A percentile compares a stretch with the other conserved stretches of the same genome.
These are phyloP conservation scores for Sycophila texana DNA, from an alignment of 2,888 invertebrate genomes.

Conservation along the genomic window DNA sequence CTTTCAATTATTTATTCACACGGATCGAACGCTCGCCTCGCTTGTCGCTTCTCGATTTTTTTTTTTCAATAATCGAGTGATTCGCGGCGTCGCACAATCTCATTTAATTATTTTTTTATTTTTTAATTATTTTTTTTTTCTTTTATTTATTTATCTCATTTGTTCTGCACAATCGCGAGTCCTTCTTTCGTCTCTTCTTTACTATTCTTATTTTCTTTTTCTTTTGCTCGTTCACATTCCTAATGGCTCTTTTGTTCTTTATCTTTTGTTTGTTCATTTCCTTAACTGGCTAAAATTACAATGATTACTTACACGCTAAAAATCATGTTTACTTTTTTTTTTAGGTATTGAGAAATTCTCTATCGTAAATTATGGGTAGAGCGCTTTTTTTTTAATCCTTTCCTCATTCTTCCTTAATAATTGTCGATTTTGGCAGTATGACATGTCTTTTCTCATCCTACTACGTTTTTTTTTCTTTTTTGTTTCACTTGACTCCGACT, in stretches of 20 bases:
- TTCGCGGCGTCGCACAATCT: slow-evolving; percentile 9
- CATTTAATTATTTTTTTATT: not conserved
- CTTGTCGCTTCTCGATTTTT: slow-evolving; percentile 21
- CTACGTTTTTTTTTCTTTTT: slow-evolving; percentile 18
- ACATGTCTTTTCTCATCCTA: slow-evolving; percentile 56
- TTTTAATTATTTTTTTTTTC: slow-evolving; percentile 1
- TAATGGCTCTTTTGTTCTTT: slow-evolving; percentile 59
- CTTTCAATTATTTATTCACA: slow-evolving; percentile 68
- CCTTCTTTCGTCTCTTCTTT: slow-evolving; percentile 13
- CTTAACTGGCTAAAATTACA: slow-evolving; percentile 66
- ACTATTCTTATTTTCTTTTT: slow-evolving; percentile 59
- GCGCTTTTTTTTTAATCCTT: slow-evolving; percentile 57
- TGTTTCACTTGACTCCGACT: slow-evolving; percentile 17
- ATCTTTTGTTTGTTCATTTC: too few species aligned
- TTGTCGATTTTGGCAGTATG: slow-evolving; percentile 75
- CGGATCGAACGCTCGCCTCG: slow-evolving; percentile 56
- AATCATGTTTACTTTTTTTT: slow-evolving; percentile 65
- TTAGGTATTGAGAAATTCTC: slow-evolving; percentile 71
- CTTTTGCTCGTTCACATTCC: slow-evolving; percentile 60
- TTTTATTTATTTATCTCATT: not conserved
- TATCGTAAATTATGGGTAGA: slow-evolving; percentile 72
- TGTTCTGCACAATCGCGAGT: slow-evolving; percentile 49
- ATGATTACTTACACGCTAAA: slow-evolving; percentile 70
- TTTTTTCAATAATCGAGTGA: slow-evolving; percentile 31
- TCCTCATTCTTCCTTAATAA: slow-evolving; percentile 38